A percentile compares a stretch with the other conserved stretches of the same genome.
These are phyloP conservation scores for Patella caerulea DNA, from an alignment of 2,888 invertebrate genomes.

Conservation along the genomic window DNA sequence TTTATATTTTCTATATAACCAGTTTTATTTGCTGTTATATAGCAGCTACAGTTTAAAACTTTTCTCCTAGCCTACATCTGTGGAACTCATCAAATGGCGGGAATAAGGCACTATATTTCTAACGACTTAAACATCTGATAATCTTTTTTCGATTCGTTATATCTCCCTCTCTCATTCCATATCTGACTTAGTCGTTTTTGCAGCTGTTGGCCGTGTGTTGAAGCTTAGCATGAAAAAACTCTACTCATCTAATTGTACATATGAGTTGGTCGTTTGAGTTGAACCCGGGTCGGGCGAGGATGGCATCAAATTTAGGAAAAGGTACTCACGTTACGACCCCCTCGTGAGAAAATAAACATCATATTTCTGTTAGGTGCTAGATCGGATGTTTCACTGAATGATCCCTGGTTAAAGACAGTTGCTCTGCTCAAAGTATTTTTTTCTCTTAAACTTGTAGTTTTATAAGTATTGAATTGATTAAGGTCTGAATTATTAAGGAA, in stretches of 20 bases:
- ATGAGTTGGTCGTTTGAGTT: neutral
- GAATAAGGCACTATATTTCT: neutral
- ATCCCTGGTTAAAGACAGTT: too few species aligned
- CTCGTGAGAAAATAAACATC: conserved; percentile 1
- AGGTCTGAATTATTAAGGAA: too few species aligned
- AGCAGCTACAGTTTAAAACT: too few species aligned
- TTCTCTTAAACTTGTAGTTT: too few species aligned
- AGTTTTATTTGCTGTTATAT: too few species aligned
- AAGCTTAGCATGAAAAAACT: conserved; percentile 18
- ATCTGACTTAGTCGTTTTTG: conserved; percentile 24
- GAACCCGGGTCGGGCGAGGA: conserved; percentile 5
- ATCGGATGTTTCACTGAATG: too few species aligned
- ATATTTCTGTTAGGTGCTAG: too few species aligned
- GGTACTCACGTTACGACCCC: neutral
- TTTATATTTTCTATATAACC: too few species aligned
- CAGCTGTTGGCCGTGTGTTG: conserved; percentile 26
- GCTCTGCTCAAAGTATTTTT: too few species aligned
- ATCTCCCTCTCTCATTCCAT: conserved; percentile 10
- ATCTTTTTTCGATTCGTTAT: conserved; percentile 14
- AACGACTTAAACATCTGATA: conserved; percentile 20
- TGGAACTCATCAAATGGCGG: conserved; percentile 11
- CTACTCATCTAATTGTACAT: conserved; percentile 13
- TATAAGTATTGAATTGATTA: too few species aligned
- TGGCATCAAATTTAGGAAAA: neutral
- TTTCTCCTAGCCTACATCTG: neutral